phyloP scores from a whole-genome alignment of 2,888 invertebrate species.

The Dilophus febrilis region DNA sequence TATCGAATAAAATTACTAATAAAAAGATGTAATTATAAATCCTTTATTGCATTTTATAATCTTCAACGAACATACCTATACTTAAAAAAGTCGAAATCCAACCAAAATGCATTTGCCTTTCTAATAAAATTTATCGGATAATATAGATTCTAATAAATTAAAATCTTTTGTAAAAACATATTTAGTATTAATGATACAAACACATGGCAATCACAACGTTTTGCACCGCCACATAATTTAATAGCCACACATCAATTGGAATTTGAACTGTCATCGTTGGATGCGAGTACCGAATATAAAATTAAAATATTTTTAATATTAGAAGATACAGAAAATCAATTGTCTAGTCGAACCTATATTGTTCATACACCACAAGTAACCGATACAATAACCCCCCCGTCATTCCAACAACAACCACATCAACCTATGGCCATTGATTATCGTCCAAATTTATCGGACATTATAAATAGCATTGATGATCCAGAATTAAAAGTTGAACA shows the following conservation, averaged over 20 bases:
- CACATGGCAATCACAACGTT: conserved; percentile 69
- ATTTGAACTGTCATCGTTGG: conserved; percentile 60
- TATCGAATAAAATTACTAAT: too few relatives aligned
- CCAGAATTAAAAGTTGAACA: conserved; percentile 55
- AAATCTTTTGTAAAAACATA: too few relatives aligned
- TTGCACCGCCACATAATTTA: conserved; percentile 71
- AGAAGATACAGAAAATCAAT: conserved; percentile 58
- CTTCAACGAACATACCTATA: too few relatives aligned
- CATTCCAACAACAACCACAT: conserved; percentile 35
- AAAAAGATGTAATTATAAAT: too few relatives aligned
- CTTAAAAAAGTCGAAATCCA: too few relatives aligned
- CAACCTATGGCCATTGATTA: conserved; percentile 25
- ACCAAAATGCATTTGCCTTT: too few relatives aligned
- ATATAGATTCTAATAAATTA: too few relatives aligned
- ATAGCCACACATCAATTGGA: conserved; percentile 74
- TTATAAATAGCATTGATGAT: conserved; percentile 42
- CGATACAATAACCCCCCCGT: conserved; percentile 29
- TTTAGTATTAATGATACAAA: conserved; percentile 46
- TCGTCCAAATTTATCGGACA: conserved; percentile 23
- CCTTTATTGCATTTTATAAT: too few relatives aligned
- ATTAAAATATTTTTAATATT: conserved; percentile 66
- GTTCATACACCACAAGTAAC: conserved; percentile 51
- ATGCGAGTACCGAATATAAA: conserved; percentile 64
- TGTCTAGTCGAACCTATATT: conserved; percentile 57
- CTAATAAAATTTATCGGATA: too few relatives aligned